phyloP scores from a whole-genome alignment of 2,888 invertebrate genomes.

The Mimachlamys varia region DNA sequence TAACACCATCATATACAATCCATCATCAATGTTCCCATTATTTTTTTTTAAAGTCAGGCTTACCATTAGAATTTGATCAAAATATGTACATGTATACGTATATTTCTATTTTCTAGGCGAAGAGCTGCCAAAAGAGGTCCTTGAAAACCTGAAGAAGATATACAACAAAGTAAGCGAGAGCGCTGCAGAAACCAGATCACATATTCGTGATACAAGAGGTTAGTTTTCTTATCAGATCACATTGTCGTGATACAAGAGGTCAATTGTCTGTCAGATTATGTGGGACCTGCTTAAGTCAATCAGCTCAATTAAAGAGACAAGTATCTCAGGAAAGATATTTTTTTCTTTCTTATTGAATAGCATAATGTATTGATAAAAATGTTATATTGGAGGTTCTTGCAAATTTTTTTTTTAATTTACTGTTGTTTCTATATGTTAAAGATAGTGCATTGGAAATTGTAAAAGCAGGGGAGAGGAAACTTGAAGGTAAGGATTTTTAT shows the following conservation, averaged over 20 bases:
- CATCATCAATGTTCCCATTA: no score
- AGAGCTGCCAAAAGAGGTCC: constrained; percentile 42
- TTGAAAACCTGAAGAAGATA: constrained; percentile 45
- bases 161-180: constrained; percentile 49
- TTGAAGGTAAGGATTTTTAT: constrained; percentile 48
- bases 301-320: no score
- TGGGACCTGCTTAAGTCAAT: no score
- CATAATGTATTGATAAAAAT: no score
- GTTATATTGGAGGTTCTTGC: no score
- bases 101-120: constrained; percentile 38
- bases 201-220: neutral
- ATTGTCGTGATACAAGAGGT: neutral
- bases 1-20: no score
- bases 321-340: no score
- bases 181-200: constrained; percentile 17
- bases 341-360: no score
- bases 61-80: no score
- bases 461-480: constrained; percentile 47
- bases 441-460: constrained; percentile 53
- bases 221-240: neutral
- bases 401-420: no score
- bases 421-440: constrained; percentile 39
- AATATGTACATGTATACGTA: no score
- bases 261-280: neutral
- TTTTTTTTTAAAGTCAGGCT: no score